A percentile compares a stretch with the other conserved stretches of the same genome.
phyloP scores from a whole-genome alignment of 2,888 invertebrate species.

The Calliopum simillimum region DNA sequence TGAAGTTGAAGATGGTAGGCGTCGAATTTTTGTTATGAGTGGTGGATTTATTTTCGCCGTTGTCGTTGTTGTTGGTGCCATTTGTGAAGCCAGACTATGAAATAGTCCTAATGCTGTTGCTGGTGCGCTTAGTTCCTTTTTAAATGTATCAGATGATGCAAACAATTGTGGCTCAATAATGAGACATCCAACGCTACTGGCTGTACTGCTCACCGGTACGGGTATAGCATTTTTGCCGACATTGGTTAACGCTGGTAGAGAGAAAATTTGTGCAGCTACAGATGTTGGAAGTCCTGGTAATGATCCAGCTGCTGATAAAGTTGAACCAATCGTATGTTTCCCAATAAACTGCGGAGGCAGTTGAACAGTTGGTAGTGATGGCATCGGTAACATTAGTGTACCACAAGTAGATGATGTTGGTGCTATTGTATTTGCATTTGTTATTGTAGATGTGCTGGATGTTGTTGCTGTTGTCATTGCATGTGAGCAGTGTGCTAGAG shows the following conservation, averaged over 20 bases:
- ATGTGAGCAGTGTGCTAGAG: constrained; percentile 40
- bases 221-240: constrained; percentile 52
- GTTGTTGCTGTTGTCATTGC: constrained; percentile 42
- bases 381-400: constrained; percentile 54
- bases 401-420: constrained; percentile 37
- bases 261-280: constrained; percentile 53
- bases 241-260: constrained; percentile 50
- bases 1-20: constrained; percentile 61
- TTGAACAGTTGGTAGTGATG: constrained; percentile 50
- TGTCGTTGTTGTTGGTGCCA: constrained; percentile 35
- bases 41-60: constrained; percentile 49
- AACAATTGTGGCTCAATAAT: constrained; percentile 61
- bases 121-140: constrained; percentile 58
- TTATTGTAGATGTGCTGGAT: constrained; percentile 46
- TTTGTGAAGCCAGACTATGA: constrained; percentile 50
- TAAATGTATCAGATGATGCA: constrained; percentile 59
- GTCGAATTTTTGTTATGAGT: constrained; percentile 55
- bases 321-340: background rate
- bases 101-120: constrained; percentile 56
- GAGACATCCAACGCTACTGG: constrained; percentile 58
- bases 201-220: constrained; percentile 53
- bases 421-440: constrained; percentile 49
- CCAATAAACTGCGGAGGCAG: constrained; percentile 44
- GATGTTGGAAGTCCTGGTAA: constrained; percentile 21
- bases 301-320: constrained; percentile 45